These are phyloP conservation scores for Liasis olivaceus DNA, from an alignment of 2,797 vertebrate species.

Conservation along the genomic window DNA sequence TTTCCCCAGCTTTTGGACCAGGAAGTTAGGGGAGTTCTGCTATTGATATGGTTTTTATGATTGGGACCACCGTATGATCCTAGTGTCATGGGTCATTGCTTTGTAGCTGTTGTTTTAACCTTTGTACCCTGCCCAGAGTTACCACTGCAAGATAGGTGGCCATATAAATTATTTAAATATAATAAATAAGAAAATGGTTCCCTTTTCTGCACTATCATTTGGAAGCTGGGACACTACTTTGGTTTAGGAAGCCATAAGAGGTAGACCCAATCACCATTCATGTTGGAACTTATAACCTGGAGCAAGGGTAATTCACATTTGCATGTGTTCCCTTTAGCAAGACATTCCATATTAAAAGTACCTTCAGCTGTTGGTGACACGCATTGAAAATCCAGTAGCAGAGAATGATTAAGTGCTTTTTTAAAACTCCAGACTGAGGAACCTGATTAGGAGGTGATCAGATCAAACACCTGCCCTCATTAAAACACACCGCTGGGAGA, in stretches of 20 bases:
- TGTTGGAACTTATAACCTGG: neutral
- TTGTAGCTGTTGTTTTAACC: too few species aligned
- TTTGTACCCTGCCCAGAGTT: too few species aligned
- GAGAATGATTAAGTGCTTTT: neutral
- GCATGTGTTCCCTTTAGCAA: neutral
- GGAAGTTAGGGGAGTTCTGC: too few species aligned
- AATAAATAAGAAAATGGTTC: neutral
- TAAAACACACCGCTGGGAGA: neutral
- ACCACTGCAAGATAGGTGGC: too few species aligned
- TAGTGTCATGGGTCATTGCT: too few species aligned
- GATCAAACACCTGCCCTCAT: neutral
- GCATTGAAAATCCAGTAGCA: neutral
- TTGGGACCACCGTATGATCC: too few species aligned
- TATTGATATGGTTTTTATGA: too few species aligned
- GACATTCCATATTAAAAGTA: neutral
- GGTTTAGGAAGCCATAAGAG: neutral
- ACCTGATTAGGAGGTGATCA: neutral
- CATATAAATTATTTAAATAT: too few species aligned
- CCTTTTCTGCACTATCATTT: neutral
- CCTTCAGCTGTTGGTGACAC: neutral
- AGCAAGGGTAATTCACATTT: neutral
- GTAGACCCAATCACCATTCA: neutral
- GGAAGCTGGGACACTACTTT: neutral
- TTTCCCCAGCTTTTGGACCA: too few species aligned
- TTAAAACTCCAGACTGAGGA: neutral